Percentiles rank a stretch among this genome's conserved stretches.
Evolutionary conservation across 2,888 invertebrate species (phyloP).

Genomic region (Lasioglossum calceatum): DNA sequence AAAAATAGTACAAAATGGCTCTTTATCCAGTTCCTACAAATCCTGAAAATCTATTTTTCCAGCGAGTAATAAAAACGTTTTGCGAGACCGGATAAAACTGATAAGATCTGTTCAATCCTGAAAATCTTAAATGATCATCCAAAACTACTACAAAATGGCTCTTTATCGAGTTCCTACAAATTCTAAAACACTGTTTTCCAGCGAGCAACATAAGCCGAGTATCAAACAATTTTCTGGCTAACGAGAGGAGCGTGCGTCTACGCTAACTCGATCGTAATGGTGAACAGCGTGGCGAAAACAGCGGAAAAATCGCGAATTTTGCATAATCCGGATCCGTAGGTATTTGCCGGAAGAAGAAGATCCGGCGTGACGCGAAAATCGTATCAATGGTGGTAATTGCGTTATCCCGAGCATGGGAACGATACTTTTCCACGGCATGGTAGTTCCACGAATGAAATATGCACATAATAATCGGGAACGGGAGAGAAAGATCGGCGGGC

Average conservation of each 20-base stretch:
- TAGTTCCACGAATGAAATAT: slow-evolving; percentile 47
- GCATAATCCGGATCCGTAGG: slow-evolving; percentile 7
- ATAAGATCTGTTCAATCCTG: too few species aligned
- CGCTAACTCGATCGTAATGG: not conserved
- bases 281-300: not conserved
- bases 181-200: too few species aligned
- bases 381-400: slow-evolving; percentile 23
- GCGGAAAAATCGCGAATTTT: not conserved
- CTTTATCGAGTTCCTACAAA: too few species aligned
- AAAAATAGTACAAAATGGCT: not conserved
- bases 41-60: too few species aligned
- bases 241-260: not conserved
- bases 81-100: too few species aligned
- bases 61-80: too few species aligned
- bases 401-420: slow-evolving; percentile 30
- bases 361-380: not conserved
- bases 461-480: slow-evolving; percentile 54
- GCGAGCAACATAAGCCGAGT: too few species aligned
- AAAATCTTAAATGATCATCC: too few species aligned
- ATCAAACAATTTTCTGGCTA: not conserved
- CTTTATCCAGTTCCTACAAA: too few species aligned
- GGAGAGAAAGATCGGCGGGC: not conserved
- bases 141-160: too few species aligned
- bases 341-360: not conserved
- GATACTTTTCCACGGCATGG: slow-evolving; percentile 37